A percentile compares a stretch with the other conserved stretches of the same genome.
These are phyloP conservation scores for Sylvilagus bachmani DNA, from an alignment of 2,113 vertebrate species.

Conservation along the genomic window DNA sequence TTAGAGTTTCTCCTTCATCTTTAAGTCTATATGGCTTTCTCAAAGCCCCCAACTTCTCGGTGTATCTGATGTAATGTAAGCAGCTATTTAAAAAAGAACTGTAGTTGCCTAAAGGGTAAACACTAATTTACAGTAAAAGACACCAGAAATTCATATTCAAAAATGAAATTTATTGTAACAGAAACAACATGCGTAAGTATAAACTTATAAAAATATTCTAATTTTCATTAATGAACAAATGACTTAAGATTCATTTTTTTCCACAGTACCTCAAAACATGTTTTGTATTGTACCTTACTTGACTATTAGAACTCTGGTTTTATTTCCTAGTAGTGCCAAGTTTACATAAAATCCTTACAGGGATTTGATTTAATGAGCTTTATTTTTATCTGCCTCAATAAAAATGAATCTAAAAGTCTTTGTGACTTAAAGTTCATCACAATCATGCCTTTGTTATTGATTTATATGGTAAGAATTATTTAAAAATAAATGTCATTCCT, in stretches of 20 bases:
- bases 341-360: not conserved
- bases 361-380: not conserved
- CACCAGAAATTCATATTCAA: not conserved
- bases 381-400: not conserved
- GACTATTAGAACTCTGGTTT: not conserved
- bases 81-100: not conserved
- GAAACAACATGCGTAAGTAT: not conserved
- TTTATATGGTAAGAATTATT: not conserved
- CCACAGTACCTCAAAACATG: not conserved
- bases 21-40: not conserved
- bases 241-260: not conserved
- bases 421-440: not conserved
- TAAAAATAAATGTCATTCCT: not conserved
- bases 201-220: not conserved
- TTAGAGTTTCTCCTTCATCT: not conserved
- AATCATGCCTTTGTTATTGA: not conserved
- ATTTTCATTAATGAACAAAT: conserved; percentile 30
- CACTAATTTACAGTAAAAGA: not conserved
- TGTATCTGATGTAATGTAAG: not conserved
- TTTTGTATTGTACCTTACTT: not conserved
- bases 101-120: not conserved
- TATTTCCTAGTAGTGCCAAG: not conserved
- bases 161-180: not conserved
- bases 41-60: not conserved
- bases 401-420: not conserved